Percentiles rank a stretch among this genome's conserved stretches.
Evolutionary conservation across 2,797 vertebrate genomes (phyloP).

Genomic region (Miichthys miiuy): DNA sequence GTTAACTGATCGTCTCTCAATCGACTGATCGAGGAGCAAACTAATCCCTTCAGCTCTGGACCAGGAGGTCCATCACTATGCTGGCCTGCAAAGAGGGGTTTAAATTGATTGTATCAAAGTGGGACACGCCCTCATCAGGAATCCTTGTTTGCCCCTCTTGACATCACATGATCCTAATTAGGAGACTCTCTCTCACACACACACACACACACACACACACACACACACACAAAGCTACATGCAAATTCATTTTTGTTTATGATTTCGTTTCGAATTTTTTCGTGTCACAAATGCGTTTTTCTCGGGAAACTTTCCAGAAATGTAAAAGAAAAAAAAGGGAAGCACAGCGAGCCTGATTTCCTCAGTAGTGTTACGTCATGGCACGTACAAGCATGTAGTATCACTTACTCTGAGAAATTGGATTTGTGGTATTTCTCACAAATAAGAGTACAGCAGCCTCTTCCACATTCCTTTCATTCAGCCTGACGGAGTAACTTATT

Average conservation of each 20-base stretch:
- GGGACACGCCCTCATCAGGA: conserved; percentile 12
- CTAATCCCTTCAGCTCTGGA: background rate
- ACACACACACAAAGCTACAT: background rate
- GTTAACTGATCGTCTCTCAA: background rate
- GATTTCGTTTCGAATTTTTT: background rate
- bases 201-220: too few species aligned
- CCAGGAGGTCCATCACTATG: background rate
- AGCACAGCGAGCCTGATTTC: conserved; percentile 23
- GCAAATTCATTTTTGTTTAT: background rate
- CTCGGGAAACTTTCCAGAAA: background rate
- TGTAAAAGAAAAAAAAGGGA: conserved; percentile 19
- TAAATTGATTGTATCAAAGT: conserved; percentile 1
- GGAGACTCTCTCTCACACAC: background rate
- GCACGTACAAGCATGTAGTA: background rate
- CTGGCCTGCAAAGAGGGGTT: background rate
- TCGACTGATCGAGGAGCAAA: background rate
- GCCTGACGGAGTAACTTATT: conserved; percentile 17
- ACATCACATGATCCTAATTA: background rate
- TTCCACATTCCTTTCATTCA: conserved; percentile 41
- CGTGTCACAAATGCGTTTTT: conserved; percentile 1
- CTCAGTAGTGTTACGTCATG: conserved; percentile 35
- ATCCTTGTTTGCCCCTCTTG: background rate
- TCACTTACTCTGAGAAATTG: background rate
- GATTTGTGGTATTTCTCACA: background rate
- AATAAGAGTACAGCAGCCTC: conserved; percentile 4